These are phyloP conservation scores for Drosophila pseudotakahashii DNA, from an alignment of 2,888 invertebrate species.

Conservation along the genomic window DNA sequence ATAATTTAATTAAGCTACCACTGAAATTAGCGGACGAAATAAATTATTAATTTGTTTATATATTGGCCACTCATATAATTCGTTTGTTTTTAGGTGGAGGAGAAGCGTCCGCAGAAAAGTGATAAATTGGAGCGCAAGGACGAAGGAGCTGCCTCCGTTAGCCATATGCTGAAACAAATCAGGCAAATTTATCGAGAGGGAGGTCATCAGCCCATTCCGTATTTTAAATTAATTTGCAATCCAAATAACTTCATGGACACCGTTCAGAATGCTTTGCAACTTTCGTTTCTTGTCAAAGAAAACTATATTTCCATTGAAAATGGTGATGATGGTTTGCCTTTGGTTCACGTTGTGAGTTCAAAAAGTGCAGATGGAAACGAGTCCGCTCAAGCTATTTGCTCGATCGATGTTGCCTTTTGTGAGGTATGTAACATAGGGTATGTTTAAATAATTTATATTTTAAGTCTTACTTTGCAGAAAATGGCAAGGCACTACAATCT, in stretches of 20 bases:
- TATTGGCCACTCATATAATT: background rate
- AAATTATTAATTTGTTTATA: too few species aligned
- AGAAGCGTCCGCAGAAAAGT: constrained; percentile 85
- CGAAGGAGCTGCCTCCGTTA: constrained; percentile 85
- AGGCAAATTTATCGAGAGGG: constrained; percentile 83
- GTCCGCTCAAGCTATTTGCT: constrained; percentile 74
- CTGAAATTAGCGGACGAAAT: too few species aligned
- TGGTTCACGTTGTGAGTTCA: constrained; percentile 62
- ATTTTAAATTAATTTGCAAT: constrained; percentile 86
- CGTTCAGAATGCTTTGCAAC: constrained; percentile 87
- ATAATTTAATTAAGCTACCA: too few species aligned
- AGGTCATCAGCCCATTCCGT: constrained; percentile 85
- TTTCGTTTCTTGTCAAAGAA: constrained; percentile 86
- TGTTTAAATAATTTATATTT: background rate
- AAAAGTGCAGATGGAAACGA: constrained; percentile 48
- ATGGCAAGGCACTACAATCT: constrained; percentile 75
- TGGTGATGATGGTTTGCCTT: constrained; percentile 82
- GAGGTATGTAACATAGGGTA: constrained; percentile 47
- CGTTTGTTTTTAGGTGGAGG: constrained; percentile 69
- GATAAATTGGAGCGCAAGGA: constrained; percentile 85
- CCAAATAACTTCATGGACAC: constrained; percentile 86
- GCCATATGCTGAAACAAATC: constrained; percentile 84
- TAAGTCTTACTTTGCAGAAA: constrained; percentile 58
- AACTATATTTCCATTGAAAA: constrained; percentile 84
- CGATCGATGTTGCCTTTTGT: constrained; percentile 71